A percentile compares a stretch with the other conserved stretches of the same genome.
Evolutionary conservation across 1,140 invertebrate species (phyloP).

Genomic region (Trichogramma pretiosum): DNA sequence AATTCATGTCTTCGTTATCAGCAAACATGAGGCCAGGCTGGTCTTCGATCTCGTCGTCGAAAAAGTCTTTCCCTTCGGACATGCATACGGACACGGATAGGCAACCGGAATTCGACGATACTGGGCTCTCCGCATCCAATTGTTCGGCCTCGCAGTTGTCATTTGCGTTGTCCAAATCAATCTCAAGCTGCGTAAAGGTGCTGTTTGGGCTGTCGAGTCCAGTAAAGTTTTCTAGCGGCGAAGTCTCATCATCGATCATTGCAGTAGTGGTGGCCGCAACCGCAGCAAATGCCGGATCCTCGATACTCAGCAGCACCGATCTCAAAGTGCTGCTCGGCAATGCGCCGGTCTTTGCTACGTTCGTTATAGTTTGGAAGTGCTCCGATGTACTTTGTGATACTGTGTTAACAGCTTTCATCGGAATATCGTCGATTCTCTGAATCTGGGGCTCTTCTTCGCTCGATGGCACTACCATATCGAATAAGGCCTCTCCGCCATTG

Average conservation of each 20-base stretch:
- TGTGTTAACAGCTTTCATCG: conserved; percentile 28
- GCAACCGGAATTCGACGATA: conserved; percentile 66
- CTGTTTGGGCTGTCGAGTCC: conserved; percentile 61
- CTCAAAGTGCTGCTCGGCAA: conserved; percentile 34
- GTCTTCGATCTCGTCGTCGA: conserved; percentile 85
- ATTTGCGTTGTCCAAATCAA: conserved; percentile 23
- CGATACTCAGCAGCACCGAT: conserved; percentile 50
- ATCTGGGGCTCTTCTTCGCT: conserved; percentile 44
- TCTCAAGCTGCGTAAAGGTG: conserved; percentile 40
- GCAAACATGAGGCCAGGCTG: conserved; percentile 78
- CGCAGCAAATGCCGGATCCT: conserved; percentile 68
- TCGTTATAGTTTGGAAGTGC: conserved; percentile 30
- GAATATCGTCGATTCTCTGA: background rate
- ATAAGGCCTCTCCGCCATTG: conserved; percentile 59
- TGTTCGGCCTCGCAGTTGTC: conserved; percentile 40
- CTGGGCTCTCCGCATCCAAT: conserved; percentile 51
- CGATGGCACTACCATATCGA: conserved; percentile 53
- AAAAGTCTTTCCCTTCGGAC: conserved; percentile 62
- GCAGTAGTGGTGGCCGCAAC: conserved; percentile 60
- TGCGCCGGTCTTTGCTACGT: conserved; percentile 25
- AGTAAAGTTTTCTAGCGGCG: conserved; percentile 71
- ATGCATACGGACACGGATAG: conserved; percentile 67
- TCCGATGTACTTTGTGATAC: conserved; percentile 25
- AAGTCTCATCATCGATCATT: conserved; percentile 66
- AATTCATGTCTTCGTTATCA: no score